Evolutionary conservation across 92 coral and sea anemone species (phyloP).

Genomic region (Desmophyllum pertusum): DNA sequence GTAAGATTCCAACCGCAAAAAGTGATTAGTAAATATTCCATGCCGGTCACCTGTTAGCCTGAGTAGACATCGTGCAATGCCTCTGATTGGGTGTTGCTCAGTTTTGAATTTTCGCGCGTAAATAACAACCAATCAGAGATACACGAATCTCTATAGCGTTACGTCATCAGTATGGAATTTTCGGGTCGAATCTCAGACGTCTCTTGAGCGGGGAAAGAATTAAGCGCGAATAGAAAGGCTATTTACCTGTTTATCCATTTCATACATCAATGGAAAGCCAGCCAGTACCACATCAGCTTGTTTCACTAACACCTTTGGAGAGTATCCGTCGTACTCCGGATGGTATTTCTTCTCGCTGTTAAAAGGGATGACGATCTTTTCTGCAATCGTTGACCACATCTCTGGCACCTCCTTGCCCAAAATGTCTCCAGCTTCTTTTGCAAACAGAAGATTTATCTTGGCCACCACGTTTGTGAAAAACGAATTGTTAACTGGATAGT

Average conservation of each 20-base stretch:
- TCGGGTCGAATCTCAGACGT: too few relatives aligned
- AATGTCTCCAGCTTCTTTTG: slow-evolving; percentile 70
- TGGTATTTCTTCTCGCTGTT: slow-evolving; percentile 62
- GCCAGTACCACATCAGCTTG: slow-evolving; percentile 82
- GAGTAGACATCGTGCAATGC: too few relatives aligned
- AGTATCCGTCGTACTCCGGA: slow-evolving; percentile 79
- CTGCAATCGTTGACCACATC: slow-evolving; percentile 66
- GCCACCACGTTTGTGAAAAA: slow-evolving; percentile 87
- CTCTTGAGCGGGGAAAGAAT: too few relatives aligned
- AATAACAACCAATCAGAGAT: too few relatives aligned
- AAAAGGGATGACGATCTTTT: slow-evolving; percentile 83
- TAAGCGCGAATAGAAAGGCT: background rate
- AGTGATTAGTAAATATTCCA: too few relatives aligned
- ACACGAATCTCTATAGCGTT: too few relatives aligned
- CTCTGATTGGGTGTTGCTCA: too few relatives aligned
- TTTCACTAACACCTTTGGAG: slow-evolving; percentile 48
- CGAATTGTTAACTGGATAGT: slow-evolving; percentile 86
- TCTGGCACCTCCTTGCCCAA: slow-evolving; percentile 65
- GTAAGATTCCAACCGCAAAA: too few relatives aligned
- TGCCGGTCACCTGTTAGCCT: too few relatives aligned
- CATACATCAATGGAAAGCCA: slow-evolving; percentile 81
- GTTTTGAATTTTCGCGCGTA: too few relatives aligned
- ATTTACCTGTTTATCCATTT: slow-evolving; percentile 74
- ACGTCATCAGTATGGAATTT: too few relatives aligned
- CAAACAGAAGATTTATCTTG: slow-evolving; percentile 80